Conservation (phyloP, 2,888 invertebrate species). For the Reticulitermes lucifugus region DNA sequence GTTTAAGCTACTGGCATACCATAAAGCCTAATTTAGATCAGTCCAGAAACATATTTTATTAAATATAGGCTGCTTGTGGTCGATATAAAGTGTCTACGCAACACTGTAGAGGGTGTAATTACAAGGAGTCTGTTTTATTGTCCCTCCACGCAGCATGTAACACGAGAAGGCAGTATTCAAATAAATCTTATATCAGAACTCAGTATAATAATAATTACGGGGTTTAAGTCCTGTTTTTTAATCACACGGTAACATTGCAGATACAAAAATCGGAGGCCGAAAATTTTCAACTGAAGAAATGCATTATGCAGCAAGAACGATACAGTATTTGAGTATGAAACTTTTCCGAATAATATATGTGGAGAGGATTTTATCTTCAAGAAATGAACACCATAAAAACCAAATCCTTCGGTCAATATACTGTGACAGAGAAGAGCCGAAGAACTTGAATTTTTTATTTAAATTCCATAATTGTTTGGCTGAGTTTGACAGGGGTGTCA, state of each 20-base stretch:
- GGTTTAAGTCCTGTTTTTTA: background rate
- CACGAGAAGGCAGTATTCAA: background rate
- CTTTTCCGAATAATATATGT: too few relatives aligned
- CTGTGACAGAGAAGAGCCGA: too few relatives aligned
- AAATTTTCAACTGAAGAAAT: background rate
- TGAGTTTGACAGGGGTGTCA: too few relatives aligned
- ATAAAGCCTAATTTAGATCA: background rate
- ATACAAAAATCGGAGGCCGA: background rate
- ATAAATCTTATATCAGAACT: constrained; percentile 10
- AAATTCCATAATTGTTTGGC: too few relatives aligned
- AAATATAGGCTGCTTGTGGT: background rate
- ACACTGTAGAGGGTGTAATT: background rate
- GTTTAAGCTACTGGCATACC: background rate
- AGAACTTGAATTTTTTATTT: too few relatives aligned
- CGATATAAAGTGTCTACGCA: background rate
- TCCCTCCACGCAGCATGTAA: background rate
- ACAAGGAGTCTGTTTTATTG: background rate
- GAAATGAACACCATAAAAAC: too few relatives aligned
- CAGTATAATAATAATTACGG: background rate
- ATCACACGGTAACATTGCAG: background rate
- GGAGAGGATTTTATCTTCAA: too few relatives aligned
- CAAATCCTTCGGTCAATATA: too few relatives aligned
- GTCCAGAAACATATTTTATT: background rate
- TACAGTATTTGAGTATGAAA: too few relatives aligned
- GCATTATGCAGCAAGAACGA: too few relatives aligned